Base-by-base conservation (phyloP, 2,797 vertebrate genomes). In the Picus viridis region DNA sequence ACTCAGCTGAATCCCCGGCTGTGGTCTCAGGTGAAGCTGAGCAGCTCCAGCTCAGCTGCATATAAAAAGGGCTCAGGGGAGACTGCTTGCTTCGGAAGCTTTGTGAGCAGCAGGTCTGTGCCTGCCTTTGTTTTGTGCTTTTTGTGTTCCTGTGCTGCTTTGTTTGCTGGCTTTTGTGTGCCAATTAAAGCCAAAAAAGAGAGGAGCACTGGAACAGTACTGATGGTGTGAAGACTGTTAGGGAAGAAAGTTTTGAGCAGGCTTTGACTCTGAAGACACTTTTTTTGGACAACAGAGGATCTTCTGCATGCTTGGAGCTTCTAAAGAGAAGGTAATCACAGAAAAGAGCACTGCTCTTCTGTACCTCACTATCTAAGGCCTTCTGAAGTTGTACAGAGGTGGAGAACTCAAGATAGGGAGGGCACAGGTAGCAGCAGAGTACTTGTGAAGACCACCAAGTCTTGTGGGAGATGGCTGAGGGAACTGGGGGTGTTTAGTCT, bases 21-120 rank as follows among this genome's bases (percentile, higher is more conserved):
- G 5, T 2, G 51, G 30, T 47, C 45, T 43, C 88, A 87, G 49
- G 68, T 93, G 91, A 81, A 27, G 5, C 34, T 39, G 15, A 61
- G 30, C 57, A 84, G 64, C 61, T 61, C 63, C 26, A 23, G 7
- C 54, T 73, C 68, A 74, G 54, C 24, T 61, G 71, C 19, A 16
- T 39, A 62, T 54, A 81, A 88, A 43, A 61, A 65, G 67, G 53
- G 12, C 3, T 32, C 9, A 2, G 9, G 14, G 1, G 8, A 16
- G 2, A 14, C 2, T 11, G 1, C 1, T 61, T 12, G 22, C 6
- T 26, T 73, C 45, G 20, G 7, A 23, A 53, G 43, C 2, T 5
- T 2, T 61, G 17, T 0, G 29, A 70, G 36, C 1, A 9, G 16
- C 2, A 13, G 23, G 29, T 16, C 4, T 61, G 6, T 20, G 29